phyloP scores from a whole-genome alignment of 2,797 vertebrate species.

The Galago senegalensis region DNA sequence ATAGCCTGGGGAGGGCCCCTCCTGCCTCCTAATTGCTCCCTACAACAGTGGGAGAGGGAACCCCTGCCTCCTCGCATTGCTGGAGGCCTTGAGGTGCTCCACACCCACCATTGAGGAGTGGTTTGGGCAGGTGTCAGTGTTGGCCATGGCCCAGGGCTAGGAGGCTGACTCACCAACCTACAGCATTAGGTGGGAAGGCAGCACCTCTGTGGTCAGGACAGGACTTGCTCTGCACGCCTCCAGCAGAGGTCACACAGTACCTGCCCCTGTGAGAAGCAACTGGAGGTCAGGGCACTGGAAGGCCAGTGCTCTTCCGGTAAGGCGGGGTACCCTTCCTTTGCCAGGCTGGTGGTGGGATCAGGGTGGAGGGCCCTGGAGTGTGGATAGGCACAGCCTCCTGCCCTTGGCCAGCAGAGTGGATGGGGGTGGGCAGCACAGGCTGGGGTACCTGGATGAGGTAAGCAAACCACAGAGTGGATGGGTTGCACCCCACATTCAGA shows the following conservation, averaged over 20 bases:
- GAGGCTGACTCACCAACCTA: background rate
- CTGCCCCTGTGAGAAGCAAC: background rate
- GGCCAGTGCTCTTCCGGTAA: too few species aligned
- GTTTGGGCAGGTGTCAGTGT: background rate
- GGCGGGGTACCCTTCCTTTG: background rate
- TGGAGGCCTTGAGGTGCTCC: background rate
- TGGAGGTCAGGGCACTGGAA: rapidly evolving
- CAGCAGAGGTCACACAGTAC: background rate
- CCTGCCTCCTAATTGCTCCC: background rate
- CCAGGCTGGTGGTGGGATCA: too few species aligned
- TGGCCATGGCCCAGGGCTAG: background rate
- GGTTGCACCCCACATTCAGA: conserved; percentile 51
- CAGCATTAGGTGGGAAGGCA: background rate
- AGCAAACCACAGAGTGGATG: conserved; percentile 70
- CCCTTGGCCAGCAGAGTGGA: background rate
- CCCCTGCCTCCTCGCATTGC: background rate
- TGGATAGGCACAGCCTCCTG: background rate
- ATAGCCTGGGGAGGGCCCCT: background rate
- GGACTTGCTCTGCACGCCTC: background rate
- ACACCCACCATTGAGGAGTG: background rate
- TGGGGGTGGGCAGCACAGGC: conserved; percentile 34
- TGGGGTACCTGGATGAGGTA: conserved; percentile 64
- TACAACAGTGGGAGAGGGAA: background rate
- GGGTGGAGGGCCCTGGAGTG: background rate
- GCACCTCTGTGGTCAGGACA: rapidly evolving